phyloP scores from a whole-genome alignment of 2,113 vertebrate genomes.

The Chloebia gouldiae region DNA sequence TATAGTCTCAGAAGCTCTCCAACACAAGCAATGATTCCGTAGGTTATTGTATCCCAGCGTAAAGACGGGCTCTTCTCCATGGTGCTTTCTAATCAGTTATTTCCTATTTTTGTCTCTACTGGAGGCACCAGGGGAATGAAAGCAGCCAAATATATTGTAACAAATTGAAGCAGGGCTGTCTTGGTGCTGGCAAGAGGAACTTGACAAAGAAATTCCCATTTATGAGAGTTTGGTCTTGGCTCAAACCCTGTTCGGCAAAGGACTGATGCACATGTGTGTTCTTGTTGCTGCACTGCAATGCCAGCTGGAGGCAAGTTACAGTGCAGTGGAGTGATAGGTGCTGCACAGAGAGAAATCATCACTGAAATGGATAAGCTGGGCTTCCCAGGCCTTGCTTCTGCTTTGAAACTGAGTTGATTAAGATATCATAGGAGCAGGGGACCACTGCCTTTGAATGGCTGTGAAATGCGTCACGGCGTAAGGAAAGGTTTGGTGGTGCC shows the following conservation, averaged over 20 bases:
- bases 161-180: background rate
- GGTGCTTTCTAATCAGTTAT: background rate
- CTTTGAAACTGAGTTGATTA: background rate
- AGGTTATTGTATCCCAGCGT: background rate
- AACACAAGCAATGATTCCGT: background rate
- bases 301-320: background rate
- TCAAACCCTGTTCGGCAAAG: background rate
- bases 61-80: background rate
- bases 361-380: background rate
- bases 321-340: background rate
- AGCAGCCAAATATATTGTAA: background rate
- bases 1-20: background rate
- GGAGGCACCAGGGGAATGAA: background rate
- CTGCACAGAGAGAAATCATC: background rate
- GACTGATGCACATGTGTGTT: rapidly evolving
- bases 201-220: background rate
- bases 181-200: background rate
- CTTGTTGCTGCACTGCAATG: background rate
- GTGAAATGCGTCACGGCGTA: background rate
- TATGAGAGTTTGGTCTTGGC: background rate
- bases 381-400: background rate
- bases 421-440: background rate
- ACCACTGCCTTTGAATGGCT: background rate
- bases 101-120: background rate
- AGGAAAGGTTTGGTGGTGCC: background rate